Percentiles rank a stretch among this genome's conserved stretches.
phyloP scores from a whole-genome alignment of 2,888 invertebrate species.

The Dicranocentrus wangi region DNA sequence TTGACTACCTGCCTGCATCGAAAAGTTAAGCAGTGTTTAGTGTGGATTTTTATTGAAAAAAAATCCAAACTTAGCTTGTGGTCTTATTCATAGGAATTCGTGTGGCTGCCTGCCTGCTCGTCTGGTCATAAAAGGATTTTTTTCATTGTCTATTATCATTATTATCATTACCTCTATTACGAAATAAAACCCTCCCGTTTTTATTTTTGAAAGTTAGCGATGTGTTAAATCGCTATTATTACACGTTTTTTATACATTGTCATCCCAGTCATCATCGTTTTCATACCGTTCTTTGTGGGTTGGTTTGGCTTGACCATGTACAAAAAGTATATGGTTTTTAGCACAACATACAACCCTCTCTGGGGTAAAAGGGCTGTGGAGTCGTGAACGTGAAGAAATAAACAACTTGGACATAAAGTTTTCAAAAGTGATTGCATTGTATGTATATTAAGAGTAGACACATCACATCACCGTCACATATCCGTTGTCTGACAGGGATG shows the following conservation, averaged over 20 bases:
- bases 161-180: slow-evolving; percentile 5
- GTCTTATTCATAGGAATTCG: slow-evolving; percentile 9
- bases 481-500: slow-evolving; percentile 2
- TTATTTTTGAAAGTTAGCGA: slow-evolving; percentile 54
- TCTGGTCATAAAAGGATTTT: slow-evolving; percentile 22
- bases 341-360: too few species aligned
- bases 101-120: slow-evolving; percentile 26
- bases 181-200: slow-evolving; percentile 49
- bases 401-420: not conserved
- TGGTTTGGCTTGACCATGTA: too few species aligned
- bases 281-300: not conserved
- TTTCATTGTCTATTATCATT: slow-evolving; percentile 19
- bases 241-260: slow-evolving; percentile 29
- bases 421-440: slow-evolving; percentile 20
- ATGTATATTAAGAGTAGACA: slow-evolving; percentile 1
- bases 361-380: too few species aligned
- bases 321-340: too few species aligned
- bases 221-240: slow-evolving; percentile 60
- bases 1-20: slow-evolving; percentile 28
- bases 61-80: slow-evolving; percentile 33
- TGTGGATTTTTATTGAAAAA: slow-evolving; percentile 1
- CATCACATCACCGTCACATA: slow-evolving; percentile 4
- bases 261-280: slow-evolving; percentile 12
- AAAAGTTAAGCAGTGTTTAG: slow-evolving; percentile 9
- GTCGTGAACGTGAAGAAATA: not conserved